phyloP scores from a whole-genome alignment of 2,113 vertebrate species.

The Odocoileus virginianus region DNA sequence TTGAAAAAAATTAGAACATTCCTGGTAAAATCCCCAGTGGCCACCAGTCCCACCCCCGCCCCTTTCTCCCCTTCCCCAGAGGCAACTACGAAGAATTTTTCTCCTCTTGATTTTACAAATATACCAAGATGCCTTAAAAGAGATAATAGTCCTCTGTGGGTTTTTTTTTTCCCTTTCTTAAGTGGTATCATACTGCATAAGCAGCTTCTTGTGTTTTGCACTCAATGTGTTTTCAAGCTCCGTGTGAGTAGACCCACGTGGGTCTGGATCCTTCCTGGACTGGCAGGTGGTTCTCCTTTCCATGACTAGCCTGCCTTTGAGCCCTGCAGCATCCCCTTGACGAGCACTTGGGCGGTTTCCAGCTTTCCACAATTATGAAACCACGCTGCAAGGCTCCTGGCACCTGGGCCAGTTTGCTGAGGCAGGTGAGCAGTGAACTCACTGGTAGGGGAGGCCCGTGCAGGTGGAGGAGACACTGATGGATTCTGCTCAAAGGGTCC shows the following conservation, averaged over 20 bases:
- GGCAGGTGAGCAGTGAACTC: not conserved
- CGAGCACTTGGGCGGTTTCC: not conserved
- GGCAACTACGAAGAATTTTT: not conserved
- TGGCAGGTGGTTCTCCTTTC: not conserved
- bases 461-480: not conserved
- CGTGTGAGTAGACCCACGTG: rapidly evolving
- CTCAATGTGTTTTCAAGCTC: not conserved
- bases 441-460: rapidly evolving
- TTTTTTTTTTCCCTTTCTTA: not conserved
- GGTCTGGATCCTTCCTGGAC: not conserved
- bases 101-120: conserved; percentile 12
- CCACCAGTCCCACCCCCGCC: not conserved
- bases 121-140: not conserved
- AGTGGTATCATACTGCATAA: not conserved
- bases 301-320: not conserved
- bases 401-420: not conserved
- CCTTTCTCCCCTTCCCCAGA: not conserved
- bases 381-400: not conserved
- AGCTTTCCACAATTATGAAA: not conserved
- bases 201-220: not conserved
- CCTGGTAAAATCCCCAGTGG: not conserved
- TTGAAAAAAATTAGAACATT: not conserved
- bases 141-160: not conserved
- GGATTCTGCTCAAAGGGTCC: not conserved
- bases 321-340: not conserved